A percentile compares a stretch with the other conserved stretches of the same genome.
These are phyloP conservation scores for Eubasilissa regina DNA, from an alignment of 1,140 invertebrate species.

Conservation along the genomic window DNA sequence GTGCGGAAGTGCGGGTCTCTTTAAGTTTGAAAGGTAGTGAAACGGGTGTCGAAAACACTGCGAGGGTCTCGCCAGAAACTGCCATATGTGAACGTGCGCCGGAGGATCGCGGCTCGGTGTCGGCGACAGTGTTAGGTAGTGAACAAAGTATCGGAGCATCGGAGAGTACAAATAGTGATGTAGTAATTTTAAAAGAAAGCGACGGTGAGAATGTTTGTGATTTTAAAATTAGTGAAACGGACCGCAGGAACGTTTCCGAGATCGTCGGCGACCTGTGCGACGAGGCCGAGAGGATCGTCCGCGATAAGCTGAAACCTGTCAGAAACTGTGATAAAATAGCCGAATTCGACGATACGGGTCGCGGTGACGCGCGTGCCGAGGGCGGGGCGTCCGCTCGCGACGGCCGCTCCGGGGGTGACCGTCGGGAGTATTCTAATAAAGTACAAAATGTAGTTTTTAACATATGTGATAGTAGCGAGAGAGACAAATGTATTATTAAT, in stretches of 20 bases:
- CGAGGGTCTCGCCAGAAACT: too few relatives aligned
- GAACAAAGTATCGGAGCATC: background rate
- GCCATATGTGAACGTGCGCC: too few relatives aligned
- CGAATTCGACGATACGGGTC: conserved; percentile 10
- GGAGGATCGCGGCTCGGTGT: too few relatives aligned
- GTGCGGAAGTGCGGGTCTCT: too few relatives aligned
- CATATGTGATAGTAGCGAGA: conserved; percentile 59
- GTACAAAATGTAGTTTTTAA: conserved; percentile 72
- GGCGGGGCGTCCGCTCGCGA: background rate
- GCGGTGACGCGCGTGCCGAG: background rate
- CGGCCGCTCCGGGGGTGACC: too few relatives aligned
- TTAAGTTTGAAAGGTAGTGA: too few relatives aligned
- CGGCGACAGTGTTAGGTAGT: background rate
- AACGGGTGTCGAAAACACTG: too few relatives aligned
- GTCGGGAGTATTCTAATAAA: conserved; percentile 60
- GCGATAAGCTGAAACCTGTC: background rate
- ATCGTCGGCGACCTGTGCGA: conserved; percentile 18
- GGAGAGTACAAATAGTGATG: conserved; percentile 34
- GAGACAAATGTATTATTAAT: conserved; percentile 32
- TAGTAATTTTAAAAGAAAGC: conserved; percentile 1
- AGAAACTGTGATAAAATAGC: conserved; percentile 41
- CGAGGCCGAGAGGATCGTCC: background rate
- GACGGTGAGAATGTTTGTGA: background rate
- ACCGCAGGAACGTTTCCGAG: background rate
- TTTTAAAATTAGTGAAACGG: background rate